Base-by-base conservation (phyloP, 2,888 invertebrate species). In the Mimumesa dahlbomi region DNA sequence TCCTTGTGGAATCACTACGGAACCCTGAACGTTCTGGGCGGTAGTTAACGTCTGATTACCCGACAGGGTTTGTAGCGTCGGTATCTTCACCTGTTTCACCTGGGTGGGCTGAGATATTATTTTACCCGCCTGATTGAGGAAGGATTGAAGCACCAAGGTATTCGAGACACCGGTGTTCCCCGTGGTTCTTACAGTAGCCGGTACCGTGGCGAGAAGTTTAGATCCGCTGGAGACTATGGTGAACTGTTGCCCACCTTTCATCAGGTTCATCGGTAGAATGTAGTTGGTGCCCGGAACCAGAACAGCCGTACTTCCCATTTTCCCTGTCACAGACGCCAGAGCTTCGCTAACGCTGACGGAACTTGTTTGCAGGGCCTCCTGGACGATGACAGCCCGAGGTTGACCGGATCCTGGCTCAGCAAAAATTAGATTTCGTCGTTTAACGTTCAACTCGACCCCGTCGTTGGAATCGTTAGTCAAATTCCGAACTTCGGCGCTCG, bases 171-270 rank as follows among this genome's bases (percentile, higher is more conserved):
- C 91, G 0, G 83, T 73, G 64, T 79, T 81, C 4, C 85, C 79
- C 29, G 82, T 59, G 40, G 83, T 72, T 62, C 85, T 76, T 0
- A 88, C 85, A 1, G 85, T 83, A 0, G 85, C 81, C 0, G 89
- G 88, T 1, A 88, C 85, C 0, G 89, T 88, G n/a, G 85, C 87
- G 19, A 87, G 84, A 5, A 92, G 90, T 83, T 92, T 92, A 56
- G 94, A 94, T 5, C 93, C 93, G 73, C 94, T 93, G 3, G 94
- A 94, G 2, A 94, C 93, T 67, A 94, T 94, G 1, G 94, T 93
- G 64, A 94, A 93, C 82, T 94, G 94, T 83, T 94, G 94, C 0
- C 93, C 93, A 6, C 93, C 92, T 88, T 94, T 94, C 64, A 94
- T 92, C 90, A 94, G 92, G 2, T 94, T 94, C 77, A 94, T 93